Evolutionary conservation across 2,113 vertebrate species (phyloP).

Genomic region (Glaucidium brasilianum): DNA sequence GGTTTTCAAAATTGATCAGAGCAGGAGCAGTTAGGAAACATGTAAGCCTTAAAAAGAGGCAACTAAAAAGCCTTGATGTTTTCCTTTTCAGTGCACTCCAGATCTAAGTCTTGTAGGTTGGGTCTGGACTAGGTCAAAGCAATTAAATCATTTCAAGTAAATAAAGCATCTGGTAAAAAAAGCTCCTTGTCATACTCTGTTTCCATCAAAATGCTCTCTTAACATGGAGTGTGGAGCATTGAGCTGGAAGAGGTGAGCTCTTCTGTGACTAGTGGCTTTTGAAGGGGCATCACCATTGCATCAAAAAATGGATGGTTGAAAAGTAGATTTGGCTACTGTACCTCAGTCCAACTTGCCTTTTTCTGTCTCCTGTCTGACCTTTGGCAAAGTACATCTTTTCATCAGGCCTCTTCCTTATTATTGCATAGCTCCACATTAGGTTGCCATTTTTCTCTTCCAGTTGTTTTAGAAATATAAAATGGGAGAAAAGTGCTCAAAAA

Average conservation of each 20-base stretch:
- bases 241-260: constrained; percentile 15
- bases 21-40: background rate
- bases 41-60: background rate
- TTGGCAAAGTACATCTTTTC: background rate
- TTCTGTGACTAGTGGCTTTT: background rate
- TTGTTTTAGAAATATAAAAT: background rate
- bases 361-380: background rate
- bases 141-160: constrained; percentile 43
- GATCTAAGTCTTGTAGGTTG: background rate
- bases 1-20: background rate
- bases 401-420: background rate
- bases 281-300: background rate
- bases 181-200: background rate
- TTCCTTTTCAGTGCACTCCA: background rate
- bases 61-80: background rate
- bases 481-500: background rate
- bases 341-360: background rate
- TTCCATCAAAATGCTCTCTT: constrained; percentile 25
- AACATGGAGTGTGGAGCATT: background rate
- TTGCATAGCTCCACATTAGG: background rate
- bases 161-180: constrained; percentile 34
- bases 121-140: constrained; percentile 25
- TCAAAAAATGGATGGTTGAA: background rate
- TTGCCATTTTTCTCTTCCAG: background rate
- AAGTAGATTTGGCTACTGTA: background rate